These are phyloP conservation scores for Drosophila picticornis DNA, from an alignment of 2,888 invertebrate genomes.

Conservation along the genomic window DNA sequence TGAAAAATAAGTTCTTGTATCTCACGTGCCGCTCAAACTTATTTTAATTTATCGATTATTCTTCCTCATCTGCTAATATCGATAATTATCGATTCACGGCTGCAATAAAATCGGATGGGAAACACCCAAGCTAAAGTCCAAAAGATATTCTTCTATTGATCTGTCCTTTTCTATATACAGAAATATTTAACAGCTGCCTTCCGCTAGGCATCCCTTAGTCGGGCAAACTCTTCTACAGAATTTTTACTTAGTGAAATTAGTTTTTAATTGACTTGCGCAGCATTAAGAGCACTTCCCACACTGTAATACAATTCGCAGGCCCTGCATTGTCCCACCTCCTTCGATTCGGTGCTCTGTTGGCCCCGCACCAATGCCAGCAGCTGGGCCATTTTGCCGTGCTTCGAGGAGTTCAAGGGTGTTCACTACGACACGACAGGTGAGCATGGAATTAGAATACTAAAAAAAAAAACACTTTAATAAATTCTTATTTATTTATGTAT, in stretches of 20 bases:
- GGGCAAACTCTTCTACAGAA: neutral
- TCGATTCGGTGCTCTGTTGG: conserved; percentile 94
- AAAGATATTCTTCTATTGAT: no score
- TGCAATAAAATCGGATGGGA: neutral
- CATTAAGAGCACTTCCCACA: neutral
- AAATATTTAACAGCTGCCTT: neutral
- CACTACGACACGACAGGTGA: conserved; percentile 93
- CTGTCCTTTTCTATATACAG: neutral
- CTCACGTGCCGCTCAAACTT: neutral
- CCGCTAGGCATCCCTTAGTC: neutral
- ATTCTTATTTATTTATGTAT: neutral
- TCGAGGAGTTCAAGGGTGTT: conserved; percentile 91
- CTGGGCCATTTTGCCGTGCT: conserved; percentile 90
- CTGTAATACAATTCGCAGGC: conserved; percentile 23
- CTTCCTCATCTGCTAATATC: neutral
- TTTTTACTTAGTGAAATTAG: neutral
- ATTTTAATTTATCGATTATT: neutral
- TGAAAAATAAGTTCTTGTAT: neutral
- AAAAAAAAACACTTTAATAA: neutral
- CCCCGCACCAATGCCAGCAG: conserved; percentile 90
- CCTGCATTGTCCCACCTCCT: conserved; percentile 88
- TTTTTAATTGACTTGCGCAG: neutral
- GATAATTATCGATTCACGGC: neutral
- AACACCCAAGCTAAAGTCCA: no score
- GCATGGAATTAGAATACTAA: conserved; percentile 71